Conservation (phyloP, 2,888 invertebrate species). For the Habrosyne pyritoides region DNA sequence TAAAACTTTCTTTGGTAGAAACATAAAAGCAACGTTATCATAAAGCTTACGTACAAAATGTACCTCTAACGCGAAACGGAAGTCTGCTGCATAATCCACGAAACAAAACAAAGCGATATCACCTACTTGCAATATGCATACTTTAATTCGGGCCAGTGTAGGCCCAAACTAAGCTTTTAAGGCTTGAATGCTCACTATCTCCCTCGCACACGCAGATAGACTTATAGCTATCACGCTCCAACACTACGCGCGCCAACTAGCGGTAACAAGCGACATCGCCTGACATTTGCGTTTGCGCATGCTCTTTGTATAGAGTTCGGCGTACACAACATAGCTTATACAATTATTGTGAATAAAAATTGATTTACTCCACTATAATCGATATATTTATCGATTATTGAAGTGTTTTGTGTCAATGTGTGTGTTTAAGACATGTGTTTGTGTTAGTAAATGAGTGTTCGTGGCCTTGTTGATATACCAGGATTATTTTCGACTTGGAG, state of each 20-base stretch:
- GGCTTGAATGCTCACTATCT: conserved; percentile 42
- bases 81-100: conserved; percentile 34
- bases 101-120: conserved; percentile 47
- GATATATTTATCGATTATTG: conserved; percentile 10
- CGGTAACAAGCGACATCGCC: conserved; percentile 56
- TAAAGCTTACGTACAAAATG: neutral
- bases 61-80: neutral
- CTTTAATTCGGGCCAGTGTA: conserved; percentile 50
- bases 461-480: conserved; percentile 71
- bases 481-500: conserved; percentile 79
- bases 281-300: conserved; percentile 77
- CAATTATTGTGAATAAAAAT: conserved; percentile 13
- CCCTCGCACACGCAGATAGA: conserved; percentile 26
- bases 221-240: conserved; percentile 39
- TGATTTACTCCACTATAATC: conserved; percentile 12
- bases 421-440: conserved; percentile 54
- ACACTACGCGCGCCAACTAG: conserved; percentile 59
- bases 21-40: neutral
- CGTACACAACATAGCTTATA: conserved; percentile 15
- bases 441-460: conserved; percentile 79
- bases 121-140: conserved; percentile 44
- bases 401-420: conserved; percentile 39
- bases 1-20: no score
- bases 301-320: conserved; percentile 65
- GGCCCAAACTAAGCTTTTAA: conserved; percentile 57